phyloP scores from a whole-genome alignment of 2,888 invertebrate species.

The Sphinx pinastri region DNA sequence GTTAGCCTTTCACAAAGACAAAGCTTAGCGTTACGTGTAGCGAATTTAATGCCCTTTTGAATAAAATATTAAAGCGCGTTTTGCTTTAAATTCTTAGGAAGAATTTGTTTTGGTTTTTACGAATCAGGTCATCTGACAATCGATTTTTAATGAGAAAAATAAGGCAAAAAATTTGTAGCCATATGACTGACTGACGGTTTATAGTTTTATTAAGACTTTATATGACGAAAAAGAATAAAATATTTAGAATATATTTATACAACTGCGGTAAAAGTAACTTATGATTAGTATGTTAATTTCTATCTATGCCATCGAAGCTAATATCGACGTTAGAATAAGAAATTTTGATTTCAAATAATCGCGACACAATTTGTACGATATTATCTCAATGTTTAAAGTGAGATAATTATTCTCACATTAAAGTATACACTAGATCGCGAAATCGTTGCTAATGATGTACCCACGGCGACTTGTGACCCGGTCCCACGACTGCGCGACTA shows the following conservation, averaged over 20 bases:
- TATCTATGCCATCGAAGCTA: too few relatives aligned
- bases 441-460: conserved; percentile 18
- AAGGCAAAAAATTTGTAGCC: background rate
- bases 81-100: background rate
- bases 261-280: too few relatives aligned
- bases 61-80: background rate
- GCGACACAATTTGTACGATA: conserved; percentile 4
- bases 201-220: too few relatives aligned
- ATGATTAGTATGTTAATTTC: too few relatives aligned
- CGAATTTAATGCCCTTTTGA: conserved; percentile 2
- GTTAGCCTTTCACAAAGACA: conserved; percentile 22
- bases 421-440: conserved; percentile 3
- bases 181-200: background rate
- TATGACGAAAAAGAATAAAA: too few relatives aligned
- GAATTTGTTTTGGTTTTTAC: background rate
- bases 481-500: conserved; percentile 8
- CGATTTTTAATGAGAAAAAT: background rate
- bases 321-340: too few relatives aligned
- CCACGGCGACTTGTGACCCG: conserved; percentile 8
- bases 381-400: background rate
- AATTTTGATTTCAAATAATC: background rate
- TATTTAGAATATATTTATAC: too few relatives aligned
- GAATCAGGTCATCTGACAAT: background rate
- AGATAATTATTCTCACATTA: conserved; percentile 7
- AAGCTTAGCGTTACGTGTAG: background rate